phyloP scores from a whole-genome alignment of 1,140 invertebrate species.

The Aradophagus sp. region DNA sequence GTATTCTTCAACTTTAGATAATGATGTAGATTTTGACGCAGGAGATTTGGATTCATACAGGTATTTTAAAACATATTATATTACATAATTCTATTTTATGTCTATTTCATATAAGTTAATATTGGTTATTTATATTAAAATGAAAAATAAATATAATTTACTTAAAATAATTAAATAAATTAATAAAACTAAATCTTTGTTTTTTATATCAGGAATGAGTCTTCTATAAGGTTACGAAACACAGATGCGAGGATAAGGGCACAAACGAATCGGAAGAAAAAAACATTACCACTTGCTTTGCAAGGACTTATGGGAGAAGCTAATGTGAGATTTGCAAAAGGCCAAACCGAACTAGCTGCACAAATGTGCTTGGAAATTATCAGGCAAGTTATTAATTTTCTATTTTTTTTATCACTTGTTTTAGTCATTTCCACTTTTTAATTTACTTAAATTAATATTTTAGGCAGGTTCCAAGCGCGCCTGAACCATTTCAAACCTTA shows the following conservation, averaged over 20 bases:
- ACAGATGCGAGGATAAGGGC: too few species aligned
- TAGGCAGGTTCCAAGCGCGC: slow-evolving; percentile 85
- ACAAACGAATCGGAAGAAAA: too few species aligned
- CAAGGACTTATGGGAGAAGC: slow-evolving; percentile 95
- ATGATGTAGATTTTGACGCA: slow-evolving; percentile 60
- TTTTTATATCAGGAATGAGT: slow-evolving; percentile 42
- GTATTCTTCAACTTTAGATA: slow-evolving; percentile 74
- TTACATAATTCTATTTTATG: too few species aligned
- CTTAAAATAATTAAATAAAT: background rate
- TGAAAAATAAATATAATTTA: background rate
- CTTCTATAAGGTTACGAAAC: slow-evolving; percentile 18
- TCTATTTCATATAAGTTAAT: too few species aligned
- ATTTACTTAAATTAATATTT: too few species aligned
- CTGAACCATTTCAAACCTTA: slow-evolving; percentile 92
- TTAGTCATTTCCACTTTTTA: too few species aligned
- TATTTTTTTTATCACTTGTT: too few species aligned
- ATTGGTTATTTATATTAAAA: slow-evolving; percentile 62
- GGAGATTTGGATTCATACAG: slow-evolving; percentile 57
- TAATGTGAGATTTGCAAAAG: slow-evolving; percentile 88
- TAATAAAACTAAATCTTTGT: slow-evolving; percentile 5
- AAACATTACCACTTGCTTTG: slow-evolving; percentile 79
- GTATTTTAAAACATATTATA: too few species aligned
- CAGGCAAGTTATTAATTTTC: too few species aligned
- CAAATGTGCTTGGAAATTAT: slow-evolving; percentile 96
- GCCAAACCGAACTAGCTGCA: slow-evolving; percentile 86